Base-by-base conservation (phyloP, 64 coral and sea anemone species). In the Anthopleura sola region DNA sequence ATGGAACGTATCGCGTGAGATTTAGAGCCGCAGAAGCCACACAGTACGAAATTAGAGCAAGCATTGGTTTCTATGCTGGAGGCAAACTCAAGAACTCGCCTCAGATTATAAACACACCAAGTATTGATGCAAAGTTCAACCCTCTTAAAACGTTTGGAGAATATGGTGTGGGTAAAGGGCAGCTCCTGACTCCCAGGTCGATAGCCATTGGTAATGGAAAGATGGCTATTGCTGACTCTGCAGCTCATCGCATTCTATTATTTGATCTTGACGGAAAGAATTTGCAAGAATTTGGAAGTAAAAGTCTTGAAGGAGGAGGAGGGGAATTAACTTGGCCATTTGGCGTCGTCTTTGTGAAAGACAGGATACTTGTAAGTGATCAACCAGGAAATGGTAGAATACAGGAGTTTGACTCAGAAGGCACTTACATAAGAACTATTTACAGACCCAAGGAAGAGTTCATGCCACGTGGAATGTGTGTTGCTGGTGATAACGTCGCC, bases 211-310 rank as follows among this genome's bases (percentile, higher is more conserved):
- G 88, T 36, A 36, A 84, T 2, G 93, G 89, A 44, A 85, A 91
- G 56, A 85, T 95, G 31, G 93, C 93, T 48, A 89, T 95, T 18
- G 75, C 81, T 23, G 93, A 95, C 68, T 95, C 80, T 26, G 88
- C 91, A 20, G 91, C 91, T 78, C 87, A 95, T 46, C 51, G 89
- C 79, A 84, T 95, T 51, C 89, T 91, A 88, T 89, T 95, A 26
- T 95, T 95, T 84, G 78, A 83, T 71, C 85, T 87, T 44, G 64
- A 50, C 3, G 89, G 93, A 21, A 90, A 87, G 36, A 88, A 88
- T 85, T 87, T 88, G 34, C 91, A 50, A 74, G 80, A 88, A 75
- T 95, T 95, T 95, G 93, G 93, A 23, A 91, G 88, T 19, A 91
- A 91, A 18, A 3, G 14, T 6, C 53, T 55, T 6, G 89, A 89